These are phyloP conservation scores for Mesorhabditis spiculigera DNA, from an alignment of 2,888 invertebrate genomes.

Conservation along the genomic window DNA sequence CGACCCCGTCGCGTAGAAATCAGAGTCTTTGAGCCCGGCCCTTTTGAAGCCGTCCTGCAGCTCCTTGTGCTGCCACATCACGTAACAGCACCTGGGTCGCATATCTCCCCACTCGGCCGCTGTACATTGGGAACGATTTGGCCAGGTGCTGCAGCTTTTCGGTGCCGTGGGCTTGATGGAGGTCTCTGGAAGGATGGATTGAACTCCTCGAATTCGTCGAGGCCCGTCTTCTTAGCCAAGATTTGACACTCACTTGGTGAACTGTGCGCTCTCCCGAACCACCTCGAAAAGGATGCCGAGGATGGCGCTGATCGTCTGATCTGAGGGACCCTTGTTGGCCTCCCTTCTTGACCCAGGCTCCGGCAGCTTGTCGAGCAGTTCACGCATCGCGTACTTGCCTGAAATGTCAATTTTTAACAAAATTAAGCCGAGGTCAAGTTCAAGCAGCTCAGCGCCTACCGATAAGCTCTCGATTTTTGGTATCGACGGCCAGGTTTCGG, in stretches of 20 bases:
- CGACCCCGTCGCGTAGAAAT: conserved; percentile 70
- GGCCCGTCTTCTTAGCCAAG: neutral
- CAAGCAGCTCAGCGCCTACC: conserved; percentile 63
- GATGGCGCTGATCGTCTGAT: conserved; percentile 95
- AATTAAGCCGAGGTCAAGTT: too few relatives aligned
- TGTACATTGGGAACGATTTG: conserved; percentile 83
- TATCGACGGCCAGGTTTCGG: conserved; percentile 92
- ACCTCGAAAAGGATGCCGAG: conserved; percentile 75
- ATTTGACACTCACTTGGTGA: conserved; percentile 68
- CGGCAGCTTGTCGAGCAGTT: conserved; percentile 91
- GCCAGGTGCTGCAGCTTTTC: conserved; percentile 65
- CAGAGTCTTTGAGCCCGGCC: conserved; percentile 90
- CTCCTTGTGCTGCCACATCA: conserved; percentile 70
- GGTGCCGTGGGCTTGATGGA: conserved; percentile 71
- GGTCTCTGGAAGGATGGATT: conserved; percentile 6
- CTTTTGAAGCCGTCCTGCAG: conserved; percentile 91
- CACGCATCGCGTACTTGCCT: conserved; percentile 86
- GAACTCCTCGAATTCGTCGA: neutral
- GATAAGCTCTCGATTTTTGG: conserved; percentile 92
- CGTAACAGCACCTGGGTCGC: conserved; percentile 75
- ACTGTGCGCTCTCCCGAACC: conserved; percentile 41
- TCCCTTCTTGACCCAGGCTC: conserved; percentile 68
- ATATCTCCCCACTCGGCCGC: conserved; percentile 82
- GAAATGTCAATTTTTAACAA: conserved; percentile 12
- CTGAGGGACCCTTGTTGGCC: conserved; percentile 66